Percentiles rank a stretch among this genome's conserved stretches.
phyloP scores from a whole-genome alignment of 2,797 vertebrate species.

The Sphaeramia orbicularis region DNA sequence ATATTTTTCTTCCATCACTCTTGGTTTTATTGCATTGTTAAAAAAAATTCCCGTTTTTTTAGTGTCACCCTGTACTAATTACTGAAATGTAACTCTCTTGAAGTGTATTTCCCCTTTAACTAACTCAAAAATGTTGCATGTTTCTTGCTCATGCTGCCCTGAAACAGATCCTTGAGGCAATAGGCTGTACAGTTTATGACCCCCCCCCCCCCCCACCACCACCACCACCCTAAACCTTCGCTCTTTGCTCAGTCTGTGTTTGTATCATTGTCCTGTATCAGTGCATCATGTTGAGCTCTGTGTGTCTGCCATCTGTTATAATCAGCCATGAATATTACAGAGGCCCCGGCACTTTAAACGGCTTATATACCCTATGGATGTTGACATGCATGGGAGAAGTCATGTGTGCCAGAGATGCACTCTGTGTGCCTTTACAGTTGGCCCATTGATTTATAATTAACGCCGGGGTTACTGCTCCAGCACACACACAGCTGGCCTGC shows the following conservation, averaged over 20 bases:
- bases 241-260: conserved; percentile 25
- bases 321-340: conserved; percentile 80
- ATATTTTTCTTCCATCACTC: too few species aligned
- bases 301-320: conserved; percentile 76
- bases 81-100: neutral
- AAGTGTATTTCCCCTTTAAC: conserved; percentile 6
- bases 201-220: conserved; percentile 4
- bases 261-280: conserved; percentile 73
- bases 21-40: too few species aligned
- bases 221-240: conserved; percentile 6
- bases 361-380: conserved; percentile 72
- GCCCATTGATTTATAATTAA: conserved; percentile 87
- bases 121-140: neutral
- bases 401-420: conserved; percentile 72
- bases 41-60: too few species aligned
- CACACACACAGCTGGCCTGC: conserved; percentile 83
- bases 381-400: conserved; percentile 77
- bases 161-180: conserved; percentile 19
- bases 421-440: conserved; percentile 78
- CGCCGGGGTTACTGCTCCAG: conserved; percentile 74
- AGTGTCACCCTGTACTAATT: too few species aligned
- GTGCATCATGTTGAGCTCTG: conserved; percentile 45
- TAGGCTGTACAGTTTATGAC: conserved; percentile 28
- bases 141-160: conserved; percentile 29
- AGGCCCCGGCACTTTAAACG: conserved; percentile 71